Conservation (phyloP, 2,888 invertebrate species). For the Platynereis dumerilii region DNA sequence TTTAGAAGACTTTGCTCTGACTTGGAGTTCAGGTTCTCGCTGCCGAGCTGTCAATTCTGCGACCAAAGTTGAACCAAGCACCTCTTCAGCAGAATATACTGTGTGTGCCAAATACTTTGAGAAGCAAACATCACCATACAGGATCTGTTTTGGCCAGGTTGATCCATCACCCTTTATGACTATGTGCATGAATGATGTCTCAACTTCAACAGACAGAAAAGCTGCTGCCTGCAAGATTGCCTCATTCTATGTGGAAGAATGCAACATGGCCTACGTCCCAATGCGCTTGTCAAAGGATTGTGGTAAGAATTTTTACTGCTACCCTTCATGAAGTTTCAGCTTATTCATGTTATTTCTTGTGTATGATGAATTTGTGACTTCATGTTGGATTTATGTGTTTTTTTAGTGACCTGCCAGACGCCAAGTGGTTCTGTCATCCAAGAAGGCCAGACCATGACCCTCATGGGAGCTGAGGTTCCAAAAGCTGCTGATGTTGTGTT, state of each 20-base stretch:
- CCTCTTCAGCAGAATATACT: slow-evolving; percentile 51
- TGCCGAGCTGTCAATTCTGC: slow-evolving; percentile 41
- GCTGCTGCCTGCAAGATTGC: slow-evolving; percentile 71
- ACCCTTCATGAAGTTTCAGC: too few relatives aligned
- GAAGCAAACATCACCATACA: slow-evolving; percentile 69
- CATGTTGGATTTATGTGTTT: neutral
- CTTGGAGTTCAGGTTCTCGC: slow-evolving; percentile 39
- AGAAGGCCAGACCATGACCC: slow-evolving; percentile 76
- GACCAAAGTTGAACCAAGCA: slow-evolving; percentile 7
- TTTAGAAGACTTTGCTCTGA: slow-evolving; percentile 71
- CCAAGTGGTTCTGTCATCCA: slow-evolving; percentile 8
- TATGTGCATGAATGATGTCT: slow-evolving; percentile 74
- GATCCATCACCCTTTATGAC: slow-evolving; percentile 69
- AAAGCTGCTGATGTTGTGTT: slow-evolving; percentile 83
- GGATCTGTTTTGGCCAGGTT: slow-evolving; percentile 65
- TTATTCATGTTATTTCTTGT: too few relatives aligned
- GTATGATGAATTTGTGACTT: too few relatives aligned
- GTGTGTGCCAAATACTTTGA: slow-evolving; percentile 77
- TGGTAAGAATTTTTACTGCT: slow-evolving; percentile 64
- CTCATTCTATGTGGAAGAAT: slow-evolving; percentile 75
- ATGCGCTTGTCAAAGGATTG: slow-evolving; percentile 73
- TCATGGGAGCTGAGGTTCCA: slow-evolving; percentile 65
- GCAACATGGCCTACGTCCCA: slow-evolving; percentile 70
- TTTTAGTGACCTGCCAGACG: slow-evolving; percentile 25
- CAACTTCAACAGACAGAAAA: slow-evolving; percentile 44